Conservation (phyloP, 2,888 invertebrate genomes). For the Agonopterix arenella region DNA sequence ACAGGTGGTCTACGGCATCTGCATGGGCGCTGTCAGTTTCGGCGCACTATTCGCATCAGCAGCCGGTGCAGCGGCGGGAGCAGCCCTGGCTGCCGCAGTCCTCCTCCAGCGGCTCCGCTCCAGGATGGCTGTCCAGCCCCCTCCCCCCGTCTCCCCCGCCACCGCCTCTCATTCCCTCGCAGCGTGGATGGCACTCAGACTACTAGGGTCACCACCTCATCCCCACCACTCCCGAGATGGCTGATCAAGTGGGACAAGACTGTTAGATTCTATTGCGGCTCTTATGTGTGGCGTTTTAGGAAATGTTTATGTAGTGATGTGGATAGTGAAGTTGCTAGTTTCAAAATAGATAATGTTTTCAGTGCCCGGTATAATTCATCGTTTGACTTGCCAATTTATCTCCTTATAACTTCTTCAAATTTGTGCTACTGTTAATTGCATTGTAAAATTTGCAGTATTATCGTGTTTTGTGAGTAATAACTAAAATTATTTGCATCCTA, state of each 20-base stretch:
- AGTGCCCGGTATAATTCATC: no score
- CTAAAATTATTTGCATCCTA: no score
- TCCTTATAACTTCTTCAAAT: no score
- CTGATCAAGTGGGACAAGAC: constrained; percentile 20
- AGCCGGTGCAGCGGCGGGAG: constrained; percentile 90
- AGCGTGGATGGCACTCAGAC: constrained; percentile 84
- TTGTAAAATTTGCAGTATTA: no score
- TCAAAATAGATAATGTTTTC: neutral
- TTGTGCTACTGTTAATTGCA: no score
- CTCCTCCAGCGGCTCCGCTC: constrained; percentile 88
- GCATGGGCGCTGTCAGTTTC: constrained; percentile 92
- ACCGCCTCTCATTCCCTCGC: constrained; percentile 80
- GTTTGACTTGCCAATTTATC: no score
- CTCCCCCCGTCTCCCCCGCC: constrained; percentile 58
- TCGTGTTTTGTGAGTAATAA: no score
- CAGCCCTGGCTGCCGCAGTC: constrained; percentile 90
- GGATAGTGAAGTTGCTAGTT: neutral
- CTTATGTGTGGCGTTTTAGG: neutral
- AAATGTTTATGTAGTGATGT: neutral
- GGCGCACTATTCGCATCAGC: constrained; percentile 92
- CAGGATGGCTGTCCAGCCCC: constrained; percentile 78
- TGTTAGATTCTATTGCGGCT: constrained; percentile 5
- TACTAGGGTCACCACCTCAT: constrained; percentile 72
- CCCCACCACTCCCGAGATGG: constrained; percentile 52
- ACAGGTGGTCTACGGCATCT: constrained; percentile 91